phyloP scores from a whole-genome alignment of 2,113 vertebrate species.

The Neodontobutis hainanensis region DNA sequence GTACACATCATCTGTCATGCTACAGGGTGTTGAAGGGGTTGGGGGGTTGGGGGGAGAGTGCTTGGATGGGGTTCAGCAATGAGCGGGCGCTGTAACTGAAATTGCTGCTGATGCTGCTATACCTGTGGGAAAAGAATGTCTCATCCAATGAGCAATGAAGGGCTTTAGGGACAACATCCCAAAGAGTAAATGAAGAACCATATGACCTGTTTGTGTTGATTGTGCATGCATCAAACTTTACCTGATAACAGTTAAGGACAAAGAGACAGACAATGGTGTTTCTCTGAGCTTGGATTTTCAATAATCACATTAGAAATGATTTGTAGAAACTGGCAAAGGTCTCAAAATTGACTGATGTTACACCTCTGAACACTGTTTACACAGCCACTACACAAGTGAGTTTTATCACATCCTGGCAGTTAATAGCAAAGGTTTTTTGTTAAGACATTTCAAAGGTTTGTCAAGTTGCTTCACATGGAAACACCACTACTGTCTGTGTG shows the following conservation, averaged over 20 bases:
- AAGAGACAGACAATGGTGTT: background rate
- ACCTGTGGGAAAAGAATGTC: slow-evolving; percentile 65
- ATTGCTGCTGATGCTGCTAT: slow-evolving; percentile 52
- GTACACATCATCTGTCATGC: slow-evolving; percentile 31
- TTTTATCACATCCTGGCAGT: too few relatives aligned
- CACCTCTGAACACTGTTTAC: too few relatives aligned
- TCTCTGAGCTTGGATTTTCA: background rate
- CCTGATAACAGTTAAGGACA: slow-evolving; percentile 16
- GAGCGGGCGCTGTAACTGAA: slow-evolving; percentile 18
- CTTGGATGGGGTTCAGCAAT: slow-evolving; percentile 13
- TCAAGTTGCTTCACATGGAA: background rate
- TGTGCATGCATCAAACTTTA: slow-evolving; percentile 30
- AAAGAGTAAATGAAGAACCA: slow-evolving; percentile 16
- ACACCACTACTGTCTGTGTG: background rate
- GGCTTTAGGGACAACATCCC: slow-evolving; percentile 55
- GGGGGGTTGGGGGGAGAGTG: background rate
- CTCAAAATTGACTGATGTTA: too few relatives aligned
- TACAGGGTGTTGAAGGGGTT: slow-evolving; percentile 7
- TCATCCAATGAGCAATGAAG: slow-evolving; percentile 76
- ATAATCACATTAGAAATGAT: background rate
- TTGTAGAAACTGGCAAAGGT: too few relatives aligned
- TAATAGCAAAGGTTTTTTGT: too few relatives aligned
- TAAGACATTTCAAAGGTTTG: too few relatives aligned
- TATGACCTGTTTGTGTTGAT: slow-evolving; percentile 34
- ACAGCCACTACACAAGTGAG: too few relatives aligned